Conservation (phyloP, 53 echinoderm and acorn worm genomes). For the Crossaster papposus region DNA sequence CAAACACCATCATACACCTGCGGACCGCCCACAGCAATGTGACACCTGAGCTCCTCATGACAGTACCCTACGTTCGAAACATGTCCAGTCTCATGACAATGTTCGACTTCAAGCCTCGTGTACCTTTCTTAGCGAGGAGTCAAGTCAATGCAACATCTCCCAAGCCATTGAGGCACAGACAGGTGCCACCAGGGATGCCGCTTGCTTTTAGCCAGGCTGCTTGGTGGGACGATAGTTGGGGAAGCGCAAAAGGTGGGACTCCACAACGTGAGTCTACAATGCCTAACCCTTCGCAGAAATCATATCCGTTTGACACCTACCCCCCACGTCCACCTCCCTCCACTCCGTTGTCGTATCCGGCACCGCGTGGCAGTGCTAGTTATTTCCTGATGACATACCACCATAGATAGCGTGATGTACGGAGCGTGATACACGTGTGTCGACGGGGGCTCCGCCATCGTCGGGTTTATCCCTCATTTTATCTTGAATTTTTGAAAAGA, state of each 20-base stretch:
- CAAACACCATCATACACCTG: conserved; percentile 16
- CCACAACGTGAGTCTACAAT: not conserved
- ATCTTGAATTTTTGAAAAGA: no score
- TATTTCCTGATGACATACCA: no score
- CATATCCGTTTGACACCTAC: conserved; percentile 21
- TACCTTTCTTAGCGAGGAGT: conserved; percentile 21
- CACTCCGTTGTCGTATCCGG: no score
- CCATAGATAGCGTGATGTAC: no score
- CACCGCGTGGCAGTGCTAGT: no score
- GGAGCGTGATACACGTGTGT: no score
- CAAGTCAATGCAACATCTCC: not conserved
- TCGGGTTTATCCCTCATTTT: no score
- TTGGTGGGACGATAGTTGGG: not conserved
- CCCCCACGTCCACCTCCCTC: not conserved
- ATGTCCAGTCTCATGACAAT: not conserved
- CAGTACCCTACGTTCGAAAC: not conserved
- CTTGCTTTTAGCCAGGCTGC: not conserved
- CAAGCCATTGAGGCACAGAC: not conserved
- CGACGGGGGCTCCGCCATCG: no score
- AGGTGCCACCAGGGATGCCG: not conserved
- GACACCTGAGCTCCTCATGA: conserved; percentile 9
- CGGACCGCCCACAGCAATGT: conserved; percentile 2
- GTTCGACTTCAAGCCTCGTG: conserved; percentile 22
- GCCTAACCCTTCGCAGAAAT: not conserved
- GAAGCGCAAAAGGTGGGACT: not conserved